Conservation (phyloP, 1,140 invertebrate species). For the Himalopsyche phryganea region DNA sequence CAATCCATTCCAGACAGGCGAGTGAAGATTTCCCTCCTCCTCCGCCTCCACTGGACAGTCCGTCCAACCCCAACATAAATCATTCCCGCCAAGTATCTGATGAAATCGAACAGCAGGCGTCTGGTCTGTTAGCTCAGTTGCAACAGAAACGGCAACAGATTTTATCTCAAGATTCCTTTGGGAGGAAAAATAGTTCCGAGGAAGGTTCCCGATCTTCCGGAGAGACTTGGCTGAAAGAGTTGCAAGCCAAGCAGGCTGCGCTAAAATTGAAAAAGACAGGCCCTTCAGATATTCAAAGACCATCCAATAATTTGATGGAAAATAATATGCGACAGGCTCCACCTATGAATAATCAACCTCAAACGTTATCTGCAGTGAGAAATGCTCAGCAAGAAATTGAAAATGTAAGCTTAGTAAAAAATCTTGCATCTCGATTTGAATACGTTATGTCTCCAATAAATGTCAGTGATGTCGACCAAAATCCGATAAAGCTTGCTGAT, state of each 20-base stretch:
- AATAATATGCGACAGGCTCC: conserved; percentile 1
- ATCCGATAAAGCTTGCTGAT: conserved; percentile 24
- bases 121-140: conserved; percentile 65
- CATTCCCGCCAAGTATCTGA: conserved; percentile 36
- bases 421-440: conserved; percentile 82
- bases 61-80: conserved; percentile 40
- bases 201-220: conserved; percentile 45
- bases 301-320: conserved; percentile 13
- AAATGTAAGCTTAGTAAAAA: conserved; percentile 56
- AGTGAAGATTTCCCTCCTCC: conserved; percentile 88
- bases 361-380: neutral
- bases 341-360: conserved; percentile 1
- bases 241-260: conserved; percentile 74
- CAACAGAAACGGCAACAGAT: conserved; percentile 75
- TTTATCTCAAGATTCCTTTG: conserved; percentile 48
- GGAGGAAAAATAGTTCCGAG: conserved; percentile 39
- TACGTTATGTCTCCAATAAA: conserved; percentile 49
- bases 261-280: conserved; percentile 56
- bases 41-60: conserved; percentile 70
- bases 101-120: conserved; percentile 47
- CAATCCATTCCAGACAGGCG: conserved; percentile 75
- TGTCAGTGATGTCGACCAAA: conserved; percentile 15
- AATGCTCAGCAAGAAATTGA: conserved; percentile 35
- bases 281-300: conserved; percentile 37
- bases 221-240: conserved; percentile 71